phyloP scores from a whole-genome alignment of 2,888 invertebrate species.

The Monoplex corrugatus region DNA sequence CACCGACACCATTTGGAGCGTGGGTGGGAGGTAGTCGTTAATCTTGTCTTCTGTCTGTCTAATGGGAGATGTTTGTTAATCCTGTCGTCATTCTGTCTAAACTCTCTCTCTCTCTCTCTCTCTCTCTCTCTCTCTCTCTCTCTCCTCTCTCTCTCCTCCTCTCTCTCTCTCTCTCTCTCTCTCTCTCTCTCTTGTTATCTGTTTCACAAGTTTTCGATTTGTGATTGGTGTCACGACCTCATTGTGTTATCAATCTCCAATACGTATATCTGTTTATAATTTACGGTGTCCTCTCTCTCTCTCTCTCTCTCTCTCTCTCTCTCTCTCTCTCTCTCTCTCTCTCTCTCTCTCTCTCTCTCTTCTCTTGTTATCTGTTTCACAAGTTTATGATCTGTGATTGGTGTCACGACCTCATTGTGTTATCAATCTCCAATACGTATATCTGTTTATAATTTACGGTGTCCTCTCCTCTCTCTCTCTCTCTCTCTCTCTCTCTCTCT shows the following conservation, averaged over 20 bases:
- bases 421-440: too few relatives aligned
- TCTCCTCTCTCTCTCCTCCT: neutral
- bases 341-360: neutral
- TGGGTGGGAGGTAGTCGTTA: too few relatives aligned
- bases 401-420: too few relatives aligned
- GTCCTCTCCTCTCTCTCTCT: too few relatives aligned
- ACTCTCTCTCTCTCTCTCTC: neutral
- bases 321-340: constrained; percentile 13
- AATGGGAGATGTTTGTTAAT: neutral
- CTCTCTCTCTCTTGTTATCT: too few relatives aligned
- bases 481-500: neutral
- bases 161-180: neutral
- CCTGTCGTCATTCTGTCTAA: neutral
- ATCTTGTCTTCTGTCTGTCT: neutral
- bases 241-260: too few relatives aligned
- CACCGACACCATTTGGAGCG: constrained; percentile 4
- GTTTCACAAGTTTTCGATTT: too few relatives aligned
- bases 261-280: too few relatives aligned
- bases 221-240: too few relatives aligned
- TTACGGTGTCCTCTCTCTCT: neutral
- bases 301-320: constrained; percentile 13
- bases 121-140: neutral
- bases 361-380: too few relatives aligned
- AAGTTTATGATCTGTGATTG: too few relatives aligned
- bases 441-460: too few relatives aligned